A percentile compares a stretch with the other conserved stretches of the same genome.
Conservation (phyloP, 2,113 vertebrate species). For the Thryonomys swinderianus region DNA sequence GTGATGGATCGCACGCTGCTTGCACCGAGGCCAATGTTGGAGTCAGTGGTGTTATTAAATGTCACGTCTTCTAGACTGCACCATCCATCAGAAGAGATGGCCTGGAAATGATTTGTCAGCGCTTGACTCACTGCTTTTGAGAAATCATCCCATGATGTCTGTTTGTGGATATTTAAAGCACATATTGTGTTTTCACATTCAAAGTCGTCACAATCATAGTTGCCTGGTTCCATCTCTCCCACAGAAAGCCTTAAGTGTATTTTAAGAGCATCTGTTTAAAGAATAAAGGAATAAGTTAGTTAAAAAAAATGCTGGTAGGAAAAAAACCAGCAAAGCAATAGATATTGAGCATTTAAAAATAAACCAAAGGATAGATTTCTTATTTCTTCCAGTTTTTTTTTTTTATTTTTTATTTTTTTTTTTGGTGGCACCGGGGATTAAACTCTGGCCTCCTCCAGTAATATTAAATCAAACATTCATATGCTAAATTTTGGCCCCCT, state of each 20-base stretch:
- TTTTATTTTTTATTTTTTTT: too few relatives aligned
- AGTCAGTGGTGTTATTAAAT: constrained; percentile 83
- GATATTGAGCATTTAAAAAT: constrained; percentile 19
- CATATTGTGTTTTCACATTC: constrained; percentile 88
- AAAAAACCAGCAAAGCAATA: neutral
- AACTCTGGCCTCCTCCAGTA: too few relatives aligned
- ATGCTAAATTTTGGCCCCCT: neutral
- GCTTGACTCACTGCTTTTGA: constrained; percentile 88
- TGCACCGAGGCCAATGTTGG: constrained; percentile 86
- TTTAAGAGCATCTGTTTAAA: constrained; percentile 89
- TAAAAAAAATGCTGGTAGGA: neutral
- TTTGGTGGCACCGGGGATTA: too few relatives aligned
- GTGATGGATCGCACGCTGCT: constrained; percentile 87
- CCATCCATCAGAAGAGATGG: constrained; percentile 89
- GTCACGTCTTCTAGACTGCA: constrained; percentile 85
- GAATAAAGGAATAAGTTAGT: constrained; percentile 66
- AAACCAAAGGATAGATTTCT: neutral
- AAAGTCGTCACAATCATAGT: constrained; percentile 83
- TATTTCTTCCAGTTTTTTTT: too few relatives aligned
- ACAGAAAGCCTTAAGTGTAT: constrained; percentile 89
- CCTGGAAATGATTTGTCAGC: constrained; percentile 89
- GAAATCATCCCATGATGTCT: constrained; percentile 91
- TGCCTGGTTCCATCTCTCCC: constrained; percentile 84
- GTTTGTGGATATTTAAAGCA: constrained; percentile 88
- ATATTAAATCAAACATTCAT: neutral